These are phyloP conservation scores for Carduelis carduelis DNA, from an alignment of 2,797 vertebrate genomes.

Conservation along the genomic window DNA sequence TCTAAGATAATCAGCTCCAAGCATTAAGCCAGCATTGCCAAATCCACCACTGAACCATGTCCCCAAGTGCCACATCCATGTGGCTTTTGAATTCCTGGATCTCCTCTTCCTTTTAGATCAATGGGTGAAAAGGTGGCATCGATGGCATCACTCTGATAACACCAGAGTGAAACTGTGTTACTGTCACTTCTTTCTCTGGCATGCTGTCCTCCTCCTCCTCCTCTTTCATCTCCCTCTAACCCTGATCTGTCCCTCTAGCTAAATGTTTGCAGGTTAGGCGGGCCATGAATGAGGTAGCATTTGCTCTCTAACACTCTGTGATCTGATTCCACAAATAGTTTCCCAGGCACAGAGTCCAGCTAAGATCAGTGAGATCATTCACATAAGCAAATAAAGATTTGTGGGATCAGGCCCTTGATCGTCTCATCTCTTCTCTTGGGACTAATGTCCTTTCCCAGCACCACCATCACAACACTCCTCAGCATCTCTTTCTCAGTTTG, in stretches of 20 bases:
- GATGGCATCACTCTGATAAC: background rate
- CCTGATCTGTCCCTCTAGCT: background rate
- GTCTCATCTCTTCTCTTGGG: background rate
- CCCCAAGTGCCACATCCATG: background rate
- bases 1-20: background rate
- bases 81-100: background rate
- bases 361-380: conserved; percentile 44
- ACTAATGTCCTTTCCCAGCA: background rate
- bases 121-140: background rate
- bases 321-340: conserved; percentile 28
- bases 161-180: background rate
- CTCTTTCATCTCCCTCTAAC: background rate
- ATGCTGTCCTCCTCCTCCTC: background rate
- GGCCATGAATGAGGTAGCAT: background rate
- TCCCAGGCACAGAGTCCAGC: background rate
- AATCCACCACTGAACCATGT: background rate
- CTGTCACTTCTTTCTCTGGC: background rate
- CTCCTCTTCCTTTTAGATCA: background rate
- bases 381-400: conserved; percentile 38
- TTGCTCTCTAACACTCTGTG: background rate
- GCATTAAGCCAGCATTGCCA: too few relatives aligned
- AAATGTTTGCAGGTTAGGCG: background rate
- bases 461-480: background rate
- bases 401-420: conserved; percentile 18
- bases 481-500: background rate